phyloP scores from a whole-genome alignment of 1,140 invertebrate species.

The Caenorhabditis tropicalis region DNA sequence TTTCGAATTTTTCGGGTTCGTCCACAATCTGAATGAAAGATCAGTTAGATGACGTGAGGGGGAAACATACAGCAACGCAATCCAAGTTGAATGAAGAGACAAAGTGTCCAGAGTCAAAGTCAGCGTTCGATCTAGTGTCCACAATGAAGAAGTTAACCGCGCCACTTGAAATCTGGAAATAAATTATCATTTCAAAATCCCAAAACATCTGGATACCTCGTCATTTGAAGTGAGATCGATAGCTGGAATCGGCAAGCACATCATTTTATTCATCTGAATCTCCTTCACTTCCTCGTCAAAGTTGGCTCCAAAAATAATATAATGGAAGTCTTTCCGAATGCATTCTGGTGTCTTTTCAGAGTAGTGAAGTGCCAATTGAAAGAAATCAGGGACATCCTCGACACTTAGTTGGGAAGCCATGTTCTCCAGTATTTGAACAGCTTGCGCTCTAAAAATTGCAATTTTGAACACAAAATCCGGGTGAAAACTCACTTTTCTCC shows the following conservation, averaged over 20 bases:
- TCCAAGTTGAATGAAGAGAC: slow-evolving; percentile 96
- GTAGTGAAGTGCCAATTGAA: slow-evolving; percentile 87
- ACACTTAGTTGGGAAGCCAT: slow-evolving; percentile 60
- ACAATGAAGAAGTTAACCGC: slow-evolving; percentile 84
- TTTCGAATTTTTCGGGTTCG: slow-evolving; percentile 90
- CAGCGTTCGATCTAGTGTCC: slow-evolving; percentile 92
- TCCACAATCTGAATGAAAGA: slow-evolving; percentile 81
- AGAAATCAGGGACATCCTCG: slow-evolving; percentile 95
- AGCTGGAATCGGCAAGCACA: slow-evolving; percentile 90
- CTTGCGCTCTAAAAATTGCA: slow-evolving; percentile 27
- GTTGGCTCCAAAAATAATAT: slow-evolving; percentile 74
- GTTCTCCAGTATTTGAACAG: slow-evolving; percentile 56
- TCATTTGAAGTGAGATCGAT: slow-evolving; percentile 72
- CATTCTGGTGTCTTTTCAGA: slow-evolving; percentile 89
- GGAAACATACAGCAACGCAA: slow-evolving; percentile 74
- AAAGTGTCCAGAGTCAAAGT: slow-evolving; percentile 94
- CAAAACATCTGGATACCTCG: no score
- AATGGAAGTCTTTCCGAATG: slow-evolving; percentile 80
- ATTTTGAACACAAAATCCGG: background rate
- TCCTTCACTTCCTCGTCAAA: slow-evolving; percentile 71
- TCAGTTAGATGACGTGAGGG: slow-evolving; percentile 46
- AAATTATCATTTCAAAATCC: no score
- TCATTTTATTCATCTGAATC: slow-evolving; percentile 79
- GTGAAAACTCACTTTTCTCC: slow-evolving; percentile 53
- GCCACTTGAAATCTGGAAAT: slow-evolving; percentile 76